phyloP scores from a whole-genome alignment of 2,888 invertebrate species.

The Thera obeliscata region DNA sequence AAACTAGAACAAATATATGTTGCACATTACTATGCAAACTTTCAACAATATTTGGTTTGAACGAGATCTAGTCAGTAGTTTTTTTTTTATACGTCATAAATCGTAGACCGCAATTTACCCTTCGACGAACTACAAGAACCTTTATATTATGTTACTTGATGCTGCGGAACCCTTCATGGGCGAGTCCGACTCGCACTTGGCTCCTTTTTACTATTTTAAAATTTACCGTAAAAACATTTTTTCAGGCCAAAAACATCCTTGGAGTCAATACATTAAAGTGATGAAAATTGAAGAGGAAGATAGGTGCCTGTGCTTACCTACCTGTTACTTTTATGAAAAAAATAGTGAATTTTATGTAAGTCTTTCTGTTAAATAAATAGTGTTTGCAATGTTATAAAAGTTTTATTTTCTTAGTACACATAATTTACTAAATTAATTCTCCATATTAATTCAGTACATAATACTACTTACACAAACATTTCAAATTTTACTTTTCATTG shows the following conservation, averaged over 20 bases:
- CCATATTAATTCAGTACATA: not conserved
- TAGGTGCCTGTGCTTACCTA: constrained; percentile 10
- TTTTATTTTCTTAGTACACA: constrained; percentile 13
- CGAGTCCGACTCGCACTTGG: too few species aligned
- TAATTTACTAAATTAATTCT: not conserved
- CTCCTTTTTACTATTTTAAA: not conserved
- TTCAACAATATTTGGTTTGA: too few species aligned
- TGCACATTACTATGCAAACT: too few species aligned
- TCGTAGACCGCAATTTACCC: too few species aligned
- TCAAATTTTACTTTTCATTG: constrained; percentile 4
- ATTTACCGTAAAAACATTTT: constrained; percentile 23
- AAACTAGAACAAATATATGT: too few species aligned
- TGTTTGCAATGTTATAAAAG: constrained; percentile 18
- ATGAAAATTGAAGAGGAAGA: constrained; percentile 29
- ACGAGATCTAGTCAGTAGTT: too few species aligned
- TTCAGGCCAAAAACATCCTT: constrained; percentile 78
- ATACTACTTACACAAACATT: not conserved
- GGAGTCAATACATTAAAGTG: constrained; percentile 75
- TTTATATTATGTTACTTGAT: too few species aligned
- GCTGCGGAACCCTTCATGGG: too few species aligned
- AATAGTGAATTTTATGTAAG: constrained; percentile 14
- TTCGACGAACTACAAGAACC: too few species aligned
- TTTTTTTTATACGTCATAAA: too few species aligned
- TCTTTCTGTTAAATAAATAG: constrained; percentile 31
- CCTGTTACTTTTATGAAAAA: constrained; percentile 6